Evolutionary conservation across 2,113 vertebrate genomes (phyloP).

Genomic region (Heterochromis multidens): DNA sequence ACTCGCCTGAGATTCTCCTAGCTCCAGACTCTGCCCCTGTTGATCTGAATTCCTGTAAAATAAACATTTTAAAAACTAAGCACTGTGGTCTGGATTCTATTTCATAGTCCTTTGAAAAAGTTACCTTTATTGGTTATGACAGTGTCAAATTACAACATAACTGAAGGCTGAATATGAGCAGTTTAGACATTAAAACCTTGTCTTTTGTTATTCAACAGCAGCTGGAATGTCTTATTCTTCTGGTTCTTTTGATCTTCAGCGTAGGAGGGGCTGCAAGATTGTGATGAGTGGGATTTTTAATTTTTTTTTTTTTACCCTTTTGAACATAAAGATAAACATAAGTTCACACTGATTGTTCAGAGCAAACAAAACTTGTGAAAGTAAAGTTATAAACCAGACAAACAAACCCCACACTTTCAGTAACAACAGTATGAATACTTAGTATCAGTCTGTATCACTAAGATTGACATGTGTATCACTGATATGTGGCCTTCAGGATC

Average conservation of each 20-base stretch:
- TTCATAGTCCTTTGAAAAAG: not conserved
- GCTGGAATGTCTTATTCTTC: not conserved
- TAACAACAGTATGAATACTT: not conserved
- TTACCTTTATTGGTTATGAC: not conserved
- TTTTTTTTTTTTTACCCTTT: not conserved
- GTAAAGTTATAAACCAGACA: not conserved
- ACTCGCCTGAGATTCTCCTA: not conserved
- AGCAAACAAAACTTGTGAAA: not conserved
- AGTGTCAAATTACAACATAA: not conserved
- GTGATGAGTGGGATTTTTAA: not conserved
- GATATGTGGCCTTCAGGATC: not conserved
- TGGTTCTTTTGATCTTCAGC: slow-evolving; percentile 25
- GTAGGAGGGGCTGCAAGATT: not conserved
- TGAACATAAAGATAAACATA: not conserved
- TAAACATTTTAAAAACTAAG: not conserved
- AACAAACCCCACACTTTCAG: not conserved
- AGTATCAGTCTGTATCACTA: not conserved
- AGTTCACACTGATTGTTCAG: not conserved
- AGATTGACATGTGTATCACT: not conserved
- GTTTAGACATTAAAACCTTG: slow-evolving; percentile 18
- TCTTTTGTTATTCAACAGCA: slow-evolving; percentile 2
- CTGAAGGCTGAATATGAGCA: not conserved
- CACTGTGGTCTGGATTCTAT: not conserved
- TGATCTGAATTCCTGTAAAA: not conserved
- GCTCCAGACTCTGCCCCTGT: not conserved